Conservation (phyloP, 2,797 vertebrate species). For the Toxotes lorentzi region DNA sequence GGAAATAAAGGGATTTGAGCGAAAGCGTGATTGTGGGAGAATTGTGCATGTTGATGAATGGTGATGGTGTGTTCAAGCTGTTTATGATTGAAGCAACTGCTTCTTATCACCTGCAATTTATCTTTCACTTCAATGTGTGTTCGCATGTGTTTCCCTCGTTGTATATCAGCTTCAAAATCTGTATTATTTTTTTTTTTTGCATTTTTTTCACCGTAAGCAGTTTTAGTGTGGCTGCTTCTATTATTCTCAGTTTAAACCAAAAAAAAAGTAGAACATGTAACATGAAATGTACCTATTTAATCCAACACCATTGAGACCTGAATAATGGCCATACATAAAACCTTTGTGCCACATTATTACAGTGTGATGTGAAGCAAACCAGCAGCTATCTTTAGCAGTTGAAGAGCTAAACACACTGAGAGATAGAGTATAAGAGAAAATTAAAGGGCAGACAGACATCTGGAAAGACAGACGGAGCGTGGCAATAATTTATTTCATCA, state of each 20-base stretch:
- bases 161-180: conserved; percentile 28
- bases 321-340: conserved; percentile 5
- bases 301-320: neutral
- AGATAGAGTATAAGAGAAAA: conserved; percentile 50
- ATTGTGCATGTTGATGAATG: conserved; percentile 45
- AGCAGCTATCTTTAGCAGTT: conserved; percentile 32
- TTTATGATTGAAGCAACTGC: conserved; percentile 46
- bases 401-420: conserved; percentile 44
- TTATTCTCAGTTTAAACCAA: neutral
- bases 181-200: neutral
- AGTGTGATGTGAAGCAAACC: conserved; percentile 4
- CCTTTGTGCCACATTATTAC: conserved; percentile 27
- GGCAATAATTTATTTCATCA: conserved; percentile 75
- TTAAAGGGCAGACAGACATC: conserved; percentile 70
- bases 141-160: neutral
- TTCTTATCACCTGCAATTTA: conserved; percentile 47
- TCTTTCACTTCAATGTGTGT: conserved; percentile 25
- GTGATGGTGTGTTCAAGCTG: conserved; percentile 51
- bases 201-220: neutral
- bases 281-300: neutral
- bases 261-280: neutral
- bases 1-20: conserved; percentile 49
- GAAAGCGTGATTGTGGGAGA: conserved; percentile 34
- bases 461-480: conserved; percentile 72
- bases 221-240: neutral